Percentiles rank a stretch among this genome's conserved stretches.
phyloP scores from a whole-genome alignment of 2,797 vertebrate genomes.

The Halcyon badia region DNA sequence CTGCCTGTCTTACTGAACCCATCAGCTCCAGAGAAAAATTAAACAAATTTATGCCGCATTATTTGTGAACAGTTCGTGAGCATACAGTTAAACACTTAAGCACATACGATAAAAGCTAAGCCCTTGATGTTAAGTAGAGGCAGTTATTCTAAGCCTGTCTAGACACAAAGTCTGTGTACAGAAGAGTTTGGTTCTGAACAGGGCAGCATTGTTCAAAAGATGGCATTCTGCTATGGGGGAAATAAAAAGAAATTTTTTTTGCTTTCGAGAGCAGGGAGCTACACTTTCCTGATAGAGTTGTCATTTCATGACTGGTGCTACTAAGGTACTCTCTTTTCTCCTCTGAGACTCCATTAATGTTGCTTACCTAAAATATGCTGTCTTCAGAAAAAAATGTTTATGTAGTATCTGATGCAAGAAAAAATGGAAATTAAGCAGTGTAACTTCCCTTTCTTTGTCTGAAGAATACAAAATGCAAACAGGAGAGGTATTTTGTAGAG shows the following conservation, averaged over 20 bases:
- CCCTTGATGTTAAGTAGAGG: background rate
- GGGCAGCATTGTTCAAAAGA: background rate
- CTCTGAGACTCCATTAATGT: background rate
- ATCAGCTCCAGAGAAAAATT: background rate
- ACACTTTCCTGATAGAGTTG: background rate
- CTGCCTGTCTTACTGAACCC: background rate
- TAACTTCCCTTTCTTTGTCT: background rate
- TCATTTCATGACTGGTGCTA: background rate
- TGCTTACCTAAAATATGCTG: background rate
- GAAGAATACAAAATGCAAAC: background rate
- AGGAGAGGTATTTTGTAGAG: background rate
- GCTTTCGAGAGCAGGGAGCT: background rate
- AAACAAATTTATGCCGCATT: background rate
- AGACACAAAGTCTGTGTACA: conserved; percentile 14
- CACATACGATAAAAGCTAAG: background rate
- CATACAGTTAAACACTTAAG: background rate
- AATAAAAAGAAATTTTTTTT: background rate
- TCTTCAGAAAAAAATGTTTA: background rate
- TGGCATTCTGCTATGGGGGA: background rate
- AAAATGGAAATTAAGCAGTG: background rate
- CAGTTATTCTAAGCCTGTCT: conserved; percentile 13
- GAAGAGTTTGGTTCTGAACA: conserved; percentile 26
- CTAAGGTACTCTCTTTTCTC: background rate
- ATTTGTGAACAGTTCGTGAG: background rate
- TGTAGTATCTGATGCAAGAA: background rate